Conservation (phyloP, 2,113 vertebrate genomes). For the Ammodramus savannarum region DNA sequence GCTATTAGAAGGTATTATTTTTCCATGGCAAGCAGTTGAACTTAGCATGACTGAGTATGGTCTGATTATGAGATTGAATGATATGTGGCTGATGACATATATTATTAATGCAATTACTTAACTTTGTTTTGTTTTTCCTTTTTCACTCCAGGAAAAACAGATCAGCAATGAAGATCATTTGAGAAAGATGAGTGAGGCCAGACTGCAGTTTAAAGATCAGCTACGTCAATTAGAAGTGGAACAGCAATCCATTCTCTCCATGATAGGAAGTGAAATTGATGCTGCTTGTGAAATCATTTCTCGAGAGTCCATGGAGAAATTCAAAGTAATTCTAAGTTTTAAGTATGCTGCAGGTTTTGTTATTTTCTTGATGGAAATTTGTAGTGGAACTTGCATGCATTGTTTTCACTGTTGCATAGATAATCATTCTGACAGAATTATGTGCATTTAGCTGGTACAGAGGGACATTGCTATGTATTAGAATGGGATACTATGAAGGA, state of each 20-base stretch:
- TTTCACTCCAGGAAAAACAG: conserved; percentile 63
- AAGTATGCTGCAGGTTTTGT: neutral
- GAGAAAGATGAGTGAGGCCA: conserved; percentile 72
- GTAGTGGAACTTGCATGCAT: neutral
- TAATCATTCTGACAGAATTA: neutral
- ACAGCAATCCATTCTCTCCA: conserved; percentile 80
- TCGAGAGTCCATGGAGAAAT: conserved; percentile 80
- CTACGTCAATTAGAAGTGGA: conserved; percentile 80
- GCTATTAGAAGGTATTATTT: neutral
- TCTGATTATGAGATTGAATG: neutral
- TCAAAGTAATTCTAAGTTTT: conserved; percentile 82
- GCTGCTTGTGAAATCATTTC: conserved; percentile 81
- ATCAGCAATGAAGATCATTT: conserved; percentile 67
- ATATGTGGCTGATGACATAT: neutral
- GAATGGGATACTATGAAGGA: neutral
- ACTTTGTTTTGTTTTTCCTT: neutral
- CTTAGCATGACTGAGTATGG: neutral
- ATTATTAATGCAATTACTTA: neutral
- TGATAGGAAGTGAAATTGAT: conserved; percentile 86
- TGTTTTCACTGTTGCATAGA: neutral
- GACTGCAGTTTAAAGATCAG: conserved; percentile 77
- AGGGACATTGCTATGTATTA: neutral
- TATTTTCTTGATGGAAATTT: conserved; percentile 10
- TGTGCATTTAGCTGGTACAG: neutral
- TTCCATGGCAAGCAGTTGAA: neutral